phyloP scores from a whole-genome alignment of 2,797 vertebrate genomes.

The Tragopan temminckii region DNA sequence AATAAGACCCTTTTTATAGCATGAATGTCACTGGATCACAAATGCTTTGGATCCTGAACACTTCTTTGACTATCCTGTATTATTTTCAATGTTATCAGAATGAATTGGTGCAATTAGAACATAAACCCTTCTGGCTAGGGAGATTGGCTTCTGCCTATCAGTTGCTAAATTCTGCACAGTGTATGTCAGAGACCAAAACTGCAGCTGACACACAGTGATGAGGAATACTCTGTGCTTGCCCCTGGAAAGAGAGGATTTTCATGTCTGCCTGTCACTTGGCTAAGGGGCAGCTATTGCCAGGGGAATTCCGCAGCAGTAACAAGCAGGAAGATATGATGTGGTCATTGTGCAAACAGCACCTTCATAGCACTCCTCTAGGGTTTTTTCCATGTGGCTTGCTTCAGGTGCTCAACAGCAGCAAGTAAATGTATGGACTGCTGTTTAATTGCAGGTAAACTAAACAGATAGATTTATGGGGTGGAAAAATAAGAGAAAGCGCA shows the following conservation, averaged over 20 bases:
- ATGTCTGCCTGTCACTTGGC: not conserved
- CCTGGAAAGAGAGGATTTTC: not conserved
- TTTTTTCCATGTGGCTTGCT: not conserved
- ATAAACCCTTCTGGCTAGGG: not conserved
- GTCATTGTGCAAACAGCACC: not conserved
- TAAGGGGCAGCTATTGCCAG: not conserved
- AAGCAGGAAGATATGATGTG: not conserved
- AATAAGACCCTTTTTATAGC: slow-evolving; percentile 52
- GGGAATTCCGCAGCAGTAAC: not conserved
- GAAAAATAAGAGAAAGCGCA: not conserved
- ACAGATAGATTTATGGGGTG: not conserved
- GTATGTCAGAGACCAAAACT: slow-evolving; percentile 50
- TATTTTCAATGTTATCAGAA: slow-evolving; percentile 51
- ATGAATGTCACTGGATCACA: not conserved
- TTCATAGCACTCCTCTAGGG: not conserved
- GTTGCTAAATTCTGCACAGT: slow-evolving; percentile 69
- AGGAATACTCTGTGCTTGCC: not conserved
- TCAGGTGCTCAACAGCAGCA: not conserved
- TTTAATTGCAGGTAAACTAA: not conserved
- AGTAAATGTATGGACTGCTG: not conserved
- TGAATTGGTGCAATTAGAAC: slow-evolving; percentile 40
- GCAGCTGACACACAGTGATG: not conserved
- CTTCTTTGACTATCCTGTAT: not conserved
- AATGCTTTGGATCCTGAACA: slow-evolving; percentile 4
- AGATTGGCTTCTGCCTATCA: slow-evolving; percentile 61